phyloP scores from a whole-genome alignment of 2,113 vertebrate species.

The Corythaixoides concolor region DNA sequence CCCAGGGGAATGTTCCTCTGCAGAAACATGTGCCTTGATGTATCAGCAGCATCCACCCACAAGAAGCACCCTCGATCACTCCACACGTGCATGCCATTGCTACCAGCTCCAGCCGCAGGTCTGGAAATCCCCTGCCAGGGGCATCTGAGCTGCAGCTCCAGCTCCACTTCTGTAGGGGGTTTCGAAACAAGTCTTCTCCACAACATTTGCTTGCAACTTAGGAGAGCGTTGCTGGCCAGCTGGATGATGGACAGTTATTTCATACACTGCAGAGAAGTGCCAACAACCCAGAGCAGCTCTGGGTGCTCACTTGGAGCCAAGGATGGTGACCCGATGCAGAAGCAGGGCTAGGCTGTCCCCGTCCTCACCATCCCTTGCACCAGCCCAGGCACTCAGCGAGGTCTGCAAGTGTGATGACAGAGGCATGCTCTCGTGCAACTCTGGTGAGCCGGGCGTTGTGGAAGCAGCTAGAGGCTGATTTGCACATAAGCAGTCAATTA shows the following conservation, averaged over 20 bases:
- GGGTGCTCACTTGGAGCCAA: not conserved
- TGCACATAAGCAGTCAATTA: not conserved
- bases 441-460: not conserved
- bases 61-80: not conserved
- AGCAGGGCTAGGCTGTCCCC: not conserved
- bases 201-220: not conserved
- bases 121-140: not conserved
- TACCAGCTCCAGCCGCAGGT: not conserved
- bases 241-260: not conserved
- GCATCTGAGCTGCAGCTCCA: not conserved
- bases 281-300: not conserved
- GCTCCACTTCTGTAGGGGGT: not conserved
- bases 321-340: not conserved
- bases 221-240: not conserved
- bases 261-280: not conserved
- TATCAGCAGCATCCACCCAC: not conserved
- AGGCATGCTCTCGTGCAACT: rapidly evolving
- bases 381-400: rapidly evolving
- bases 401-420: not conserved
- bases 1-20: not conserved
- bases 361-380: not conserved
- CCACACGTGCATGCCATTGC: rapidly evolving
- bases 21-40: not conserved
- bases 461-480: not conserved
- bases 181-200: not conserved